Conservation (phyloP, 2,113 vertebrate species). For the Anhinga rufa region DNA sequence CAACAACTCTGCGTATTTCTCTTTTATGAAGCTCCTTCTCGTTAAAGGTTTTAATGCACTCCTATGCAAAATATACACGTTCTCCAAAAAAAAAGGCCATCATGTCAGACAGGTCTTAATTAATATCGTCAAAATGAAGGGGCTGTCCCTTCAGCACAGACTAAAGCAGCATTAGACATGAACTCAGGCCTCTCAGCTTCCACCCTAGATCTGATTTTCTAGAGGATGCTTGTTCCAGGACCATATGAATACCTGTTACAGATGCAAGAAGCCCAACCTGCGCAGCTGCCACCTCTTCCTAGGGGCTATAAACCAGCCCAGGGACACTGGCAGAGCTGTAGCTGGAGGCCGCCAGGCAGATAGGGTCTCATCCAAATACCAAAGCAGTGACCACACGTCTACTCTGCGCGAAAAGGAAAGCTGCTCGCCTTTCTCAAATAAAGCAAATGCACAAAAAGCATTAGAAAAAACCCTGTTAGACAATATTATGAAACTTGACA, state of each 20-base stretch:
- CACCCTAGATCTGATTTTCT: background rate
- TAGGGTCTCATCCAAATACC: background rate
- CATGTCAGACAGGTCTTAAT: background rate
- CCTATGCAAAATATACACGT: accelerated
- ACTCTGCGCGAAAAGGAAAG: accelerated
- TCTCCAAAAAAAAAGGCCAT: background rate
- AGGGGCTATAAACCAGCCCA: background rate
- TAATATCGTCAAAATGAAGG: background rate
- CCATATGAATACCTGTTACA: accelerated
- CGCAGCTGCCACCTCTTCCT: background rate
- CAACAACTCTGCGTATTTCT: background rate
- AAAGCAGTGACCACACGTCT: background rate
- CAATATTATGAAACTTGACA: background rate
- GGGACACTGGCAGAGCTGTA: background rate
- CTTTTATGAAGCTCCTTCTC: background rate
- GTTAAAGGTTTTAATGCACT: background rate
- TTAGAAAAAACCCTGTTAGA: background rate
- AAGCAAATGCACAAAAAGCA: background rate
- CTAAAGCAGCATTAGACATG: background rate
- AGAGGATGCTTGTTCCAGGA: background rate
- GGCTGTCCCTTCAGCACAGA: background rate
- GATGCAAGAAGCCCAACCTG: background rate
- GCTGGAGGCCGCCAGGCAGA: background rate
- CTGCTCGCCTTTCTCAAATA: background rate
- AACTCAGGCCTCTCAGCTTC: background rate